phyloP scores from a whole-genome alignment of 2,888 invertebrate species.

The Agrotis segetum region DNA sequence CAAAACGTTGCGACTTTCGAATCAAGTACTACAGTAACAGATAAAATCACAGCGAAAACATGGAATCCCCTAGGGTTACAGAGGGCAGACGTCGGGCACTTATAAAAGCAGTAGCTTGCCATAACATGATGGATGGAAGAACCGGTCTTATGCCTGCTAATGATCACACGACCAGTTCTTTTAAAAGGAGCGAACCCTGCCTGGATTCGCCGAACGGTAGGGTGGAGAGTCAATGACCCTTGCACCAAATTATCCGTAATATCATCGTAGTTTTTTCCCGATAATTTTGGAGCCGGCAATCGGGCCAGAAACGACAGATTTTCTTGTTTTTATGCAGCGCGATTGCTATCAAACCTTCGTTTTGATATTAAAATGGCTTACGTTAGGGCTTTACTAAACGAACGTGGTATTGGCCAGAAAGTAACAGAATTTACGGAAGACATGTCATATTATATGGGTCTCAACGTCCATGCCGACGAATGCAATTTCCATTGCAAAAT shows the following conservation, averaged over 20 bases:
- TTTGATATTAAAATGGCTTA: neutral
- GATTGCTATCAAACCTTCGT: neutral
- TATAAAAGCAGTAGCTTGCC: slow-evolving; percentile 55
- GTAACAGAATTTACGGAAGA: too few species aligned
- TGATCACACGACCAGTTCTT: slow-evolving; percentile 55
- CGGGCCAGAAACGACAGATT: neutral
- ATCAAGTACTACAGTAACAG: neutral
- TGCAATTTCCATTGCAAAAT: neutral
- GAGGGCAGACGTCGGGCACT: slow-evolving; percentile 36
- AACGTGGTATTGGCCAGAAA: neutral
- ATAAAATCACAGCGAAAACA: slow-evolving; percentile 34
- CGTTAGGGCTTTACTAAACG: neutral
- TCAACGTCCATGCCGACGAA: neutral
- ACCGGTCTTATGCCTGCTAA: slow-evolving; percentile 53
- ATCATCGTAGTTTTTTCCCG: slow-evolving; percentile 12
- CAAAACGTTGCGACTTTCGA: neutral
- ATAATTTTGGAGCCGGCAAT: slow-evolving; percentile 10
- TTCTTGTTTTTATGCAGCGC: slow-evolving; percentile 9
- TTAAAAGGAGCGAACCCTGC: slow-evolving; percentile 52
- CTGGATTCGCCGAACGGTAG: slow-evolving; percentile 42
- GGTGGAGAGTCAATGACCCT: slow-evolving; percentile 49
- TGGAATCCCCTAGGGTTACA: slow-evolving; percentile 37
- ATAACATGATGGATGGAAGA: slow-evolving; percentile 53
- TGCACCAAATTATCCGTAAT: slow-evolving; percentile 43
- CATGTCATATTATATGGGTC: too few species aligned